Conservation (phyloP, 2,113 vertebrate genomes). For the Rallus limicola region DNA sequence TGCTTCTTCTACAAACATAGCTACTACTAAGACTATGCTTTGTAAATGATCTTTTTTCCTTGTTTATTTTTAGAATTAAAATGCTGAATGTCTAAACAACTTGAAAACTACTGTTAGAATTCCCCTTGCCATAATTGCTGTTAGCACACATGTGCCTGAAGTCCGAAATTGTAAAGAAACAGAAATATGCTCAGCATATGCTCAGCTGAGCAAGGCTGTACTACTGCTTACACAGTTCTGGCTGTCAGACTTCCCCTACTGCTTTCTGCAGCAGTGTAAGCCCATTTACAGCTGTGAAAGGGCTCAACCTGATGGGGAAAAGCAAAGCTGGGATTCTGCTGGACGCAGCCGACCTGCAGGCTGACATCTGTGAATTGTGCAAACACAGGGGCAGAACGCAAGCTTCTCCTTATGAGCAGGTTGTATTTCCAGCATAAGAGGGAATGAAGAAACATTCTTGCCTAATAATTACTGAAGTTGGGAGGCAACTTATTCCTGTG, state of each 20-base stretch:
- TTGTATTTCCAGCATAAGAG: conserved; percentile 27
- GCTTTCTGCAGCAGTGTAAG: neutral
- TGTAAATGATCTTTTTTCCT: neutral
- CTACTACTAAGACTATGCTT: neutral
- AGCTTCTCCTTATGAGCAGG: conserved; percentile 44
- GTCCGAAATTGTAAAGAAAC: neutral
- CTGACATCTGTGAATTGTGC: conserved; percentile 67
- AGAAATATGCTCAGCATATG: neutral
- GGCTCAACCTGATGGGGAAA: conserved; percentile 4
- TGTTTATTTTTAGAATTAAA: neutral
- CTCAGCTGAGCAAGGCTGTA: neutral
- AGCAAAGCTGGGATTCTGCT: conserved; percentile 58
- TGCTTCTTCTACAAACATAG: neutral
- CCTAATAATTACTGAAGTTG: conserved; percentile 73
- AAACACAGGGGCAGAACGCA: conserved; percentile 37
- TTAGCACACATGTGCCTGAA: neutral
- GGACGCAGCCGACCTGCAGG: conserved; percentile 1
- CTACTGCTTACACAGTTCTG: neutral
- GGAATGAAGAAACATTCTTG: neutral
- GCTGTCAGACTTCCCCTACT: neutral
- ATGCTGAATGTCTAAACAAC: neutral
- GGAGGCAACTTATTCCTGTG: conserved; percentile 64
- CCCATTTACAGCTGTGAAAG: conserved; percentile 40
- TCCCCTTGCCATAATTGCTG: neutral
- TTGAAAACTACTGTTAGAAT: neutral